Evolutionary conservation across 2,113 vertebrate species (phyloP), one percentile per base, ranked within the genome.

Genomic region (Bufo gargarizans): DNA sequence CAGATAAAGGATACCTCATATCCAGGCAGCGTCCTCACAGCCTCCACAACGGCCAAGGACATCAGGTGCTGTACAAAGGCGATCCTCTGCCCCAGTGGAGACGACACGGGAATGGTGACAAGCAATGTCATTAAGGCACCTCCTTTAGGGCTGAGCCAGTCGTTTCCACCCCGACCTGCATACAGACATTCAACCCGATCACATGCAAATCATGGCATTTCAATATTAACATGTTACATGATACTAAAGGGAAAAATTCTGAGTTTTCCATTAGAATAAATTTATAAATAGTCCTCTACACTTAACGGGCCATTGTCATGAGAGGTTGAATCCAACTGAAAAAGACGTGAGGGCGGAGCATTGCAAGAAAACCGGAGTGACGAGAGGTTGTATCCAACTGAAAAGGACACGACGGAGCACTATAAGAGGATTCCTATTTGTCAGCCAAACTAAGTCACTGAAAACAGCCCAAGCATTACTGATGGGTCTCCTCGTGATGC

Each of bases 51-150:
- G 0, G 98, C 97, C 85, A 99, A 90, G 69, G 97, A 97, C 84
- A 94, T 95, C 88, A 99, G 92, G 90, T 99, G 98, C 84, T 99
- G 98, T 89, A 99, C 90, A 74, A 99, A 99, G 0, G 97, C 95
- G 90, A 99, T 97, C 86, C 96, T 96, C 93, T 96, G 96, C 22
- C 98, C 98, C 2, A 99, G 94, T 8, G 88, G 93, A 74, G 98
- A 99, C 86, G 91, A 91, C 6, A 97, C 90, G 0, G 96, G 95
- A 76, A 99, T 89, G 81, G 92, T 91, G 63, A 97, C 55, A 53
- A 95, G 94, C 67, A 97, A 81, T 0, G 97, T 98, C 89, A 94
- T 97, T 72, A 97, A 93, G 45, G 97, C 97, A 49, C 97, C 96
- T 13, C 98, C 98, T 83, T 91, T 0, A 0, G 98, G 98, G 90